Evolutionary conservation across 1,140 invertebrate genomes (phyloP), one percentile per base, ranked within the genome.

Genomic region (Leptinotarsa texana): DNA sequence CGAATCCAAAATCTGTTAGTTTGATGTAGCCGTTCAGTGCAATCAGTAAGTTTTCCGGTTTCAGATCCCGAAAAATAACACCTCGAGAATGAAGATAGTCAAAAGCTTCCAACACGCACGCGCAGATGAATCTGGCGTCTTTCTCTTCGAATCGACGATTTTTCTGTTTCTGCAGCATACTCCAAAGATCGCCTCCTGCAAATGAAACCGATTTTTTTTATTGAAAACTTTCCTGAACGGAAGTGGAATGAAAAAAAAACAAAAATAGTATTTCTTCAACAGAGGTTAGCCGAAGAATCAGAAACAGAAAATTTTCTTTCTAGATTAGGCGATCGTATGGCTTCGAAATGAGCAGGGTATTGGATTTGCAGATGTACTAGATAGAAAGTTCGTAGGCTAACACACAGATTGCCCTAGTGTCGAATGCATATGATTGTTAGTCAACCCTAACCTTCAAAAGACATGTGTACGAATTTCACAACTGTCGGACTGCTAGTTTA

Each of bases 1-100:
- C 96, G 85, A 98, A 99, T 18, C 97, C 97, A 87, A 99, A 99
- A 87, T 99, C 98, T 21, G 98, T 96, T 93, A 98, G 85, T 90
- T 98, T 98, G 27, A 98, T 91, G 82, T 97, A 98, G 72, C 97
- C 97, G 72, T 91, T 88, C 63, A 89, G 89, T 81, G 96, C 94
- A 1, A 98, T 86, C 86, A 98, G 92, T 66, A 98, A 87, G 85
- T 98, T 98, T 87, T 98, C 96, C 1, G 96, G 96, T 85, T 99
- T 98, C 15, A 99, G 89, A 87, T 98, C 97, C 80, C 96, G 88
- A 84, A 97, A 98, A 73, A 98, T 93, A 70, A 98, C 95, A 73
- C 94, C 92, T 79, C 93, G 90, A n/a, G 24, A 48, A 82, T 98
- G 97, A 17, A 98, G 88, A 86, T 96, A 97, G 77, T 95, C 92